Base-by-base conservation (phyloP, 2,113 vertebrate genomes). In the Phoenicopterus ruber region DNA sequence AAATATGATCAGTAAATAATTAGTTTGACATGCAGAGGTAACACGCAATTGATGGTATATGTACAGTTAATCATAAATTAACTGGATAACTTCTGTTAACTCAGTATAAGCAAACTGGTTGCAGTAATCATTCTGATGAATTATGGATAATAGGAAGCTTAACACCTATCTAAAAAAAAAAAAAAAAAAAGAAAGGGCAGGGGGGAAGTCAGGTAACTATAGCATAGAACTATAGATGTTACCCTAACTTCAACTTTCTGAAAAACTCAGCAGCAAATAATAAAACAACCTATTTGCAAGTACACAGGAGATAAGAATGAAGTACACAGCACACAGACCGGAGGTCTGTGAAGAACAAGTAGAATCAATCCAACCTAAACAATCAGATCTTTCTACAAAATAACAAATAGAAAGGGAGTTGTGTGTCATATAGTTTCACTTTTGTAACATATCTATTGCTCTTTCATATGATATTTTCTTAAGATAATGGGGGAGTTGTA, bases 41-140 rank as follows among this genome's bases (percentile, higher is more conserved):
- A 88, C 59, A 86, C 4, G 6, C 8, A 61, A 65, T 65, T 83
- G 29, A 65, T 86, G 65, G 19, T 47, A 61, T 36, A 66, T 78
- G 14, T 78, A 91, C 46, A 90, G 58, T 70, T 92, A 94, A 61
- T 86, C 36, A 93, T 38, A 94, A 91, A 89, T 92, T 93, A 96
- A 76, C 44, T 85, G 65, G 13, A 63, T 86, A 76, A 78, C 6
- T 63, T 52, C 44, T 81, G 22, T 73, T 94, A 92, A 76, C 25
- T 69, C 17, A 87, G 2, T 67, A 59, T 42, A 84, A 95, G 52
- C 21, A 86, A 86, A 69, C 8, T 16, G 32, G 18, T 76, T 85
- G 42, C 61, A 71, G n/a, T 44, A 95, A 80, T n/a, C 6, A 28
- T 90, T 32, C 8, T 62, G 15, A 66, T 38, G 7, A 62, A 22